Percentiles rank a stretch among this genome's conserved stretches.
These are phyloP conservation scores for Phenganax stokvisi DNA, from an alignment of 92 coral and sea anemone species.

Conservation along the genomic window DNA sequence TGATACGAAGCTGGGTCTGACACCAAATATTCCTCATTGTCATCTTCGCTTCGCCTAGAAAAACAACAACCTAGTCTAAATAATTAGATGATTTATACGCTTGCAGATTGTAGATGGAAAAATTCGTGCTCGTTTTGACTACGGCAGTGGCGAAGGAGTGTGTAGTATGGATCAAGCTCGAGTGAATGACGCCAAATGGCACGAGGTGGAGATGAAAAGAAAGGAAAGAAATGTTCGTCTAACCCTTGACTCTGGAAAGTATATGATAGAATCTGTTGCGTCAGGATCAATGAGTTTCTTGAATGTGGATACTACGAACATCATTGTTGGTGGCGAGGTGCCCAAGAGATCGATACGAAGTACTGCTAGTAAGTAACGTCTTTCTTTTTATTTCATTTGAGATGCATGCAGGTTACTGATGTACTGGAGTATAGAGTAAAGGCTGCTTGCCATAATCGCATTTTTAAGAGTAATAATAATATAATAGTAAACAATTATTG, in stretches of 20 bases:
- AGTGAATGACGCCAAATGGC: constrained; percentile 88
- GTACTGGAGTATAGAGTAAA: too few relatives aligned
- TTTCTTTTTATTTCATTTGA: background rate
- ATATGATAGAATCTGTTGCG: constrained; percentile 81
- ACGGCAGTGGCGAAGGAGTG: constrained; percentile 91
- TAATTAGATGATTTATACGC: background rate
- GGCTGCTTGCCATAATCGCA: too few relatives aligned
- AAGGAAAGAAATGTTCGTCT: constrained; percentile 95
- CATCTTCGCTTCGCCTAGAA: too few relatives aligned
- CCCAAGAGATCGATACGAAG: constrained; percentile 19
- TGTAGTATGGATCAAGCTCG: constrained; percentile 76
- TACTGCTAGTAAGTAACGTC: constrained; percentile 2
- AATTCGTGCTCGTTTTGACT: constrained; percentile 88
- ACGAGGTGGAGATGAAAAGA: constrained; percentile 84
- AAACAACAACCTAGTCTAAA: background rate
- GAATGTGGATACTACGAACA: constrained; percentile 53
- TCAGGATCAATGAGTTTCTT: constrained; percentile 93
- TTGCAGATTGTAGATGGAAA: constrained; percentile 79
- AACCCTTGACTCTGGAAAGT: constrained; percentile 72
- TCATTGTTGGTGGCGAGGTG: constrained; percentile 33
- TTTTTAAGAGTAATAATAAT: too few relatives aligned
- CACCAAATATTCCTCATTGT: too few relatives aligned
- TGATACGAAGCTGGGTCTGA: too few relatives aligned
- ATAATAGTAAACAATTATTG: too few relatives aligned
- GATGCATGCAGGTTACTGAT: background rate